phyloP scores from a whole-genome alignment of 2,113 vertebrate species.

The Oreamnos americanus region DNA sequence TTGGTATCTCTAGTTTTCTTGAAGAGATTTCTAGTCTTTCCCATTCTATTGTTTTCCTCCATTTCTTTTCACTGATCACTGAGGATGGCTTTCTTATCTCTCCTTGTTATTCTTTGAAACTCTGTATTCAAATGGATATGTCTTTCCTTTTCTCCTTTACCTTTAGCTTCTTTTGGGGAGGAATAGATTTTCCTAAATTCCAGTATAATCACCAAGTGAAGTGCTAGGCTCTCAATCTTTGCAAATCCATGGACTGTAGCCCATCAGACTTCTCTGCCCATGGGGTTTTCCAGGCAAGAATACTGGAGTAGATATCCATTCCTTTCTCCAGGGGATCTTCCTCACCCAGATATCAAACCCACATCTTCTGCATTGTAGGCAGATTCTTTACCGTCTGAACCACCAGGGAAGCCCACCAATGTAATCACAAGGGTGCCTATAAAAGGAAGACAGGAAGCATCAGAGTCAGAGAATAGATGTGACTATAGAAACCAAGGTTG shows the following conservation, averaged over 20 bases:
- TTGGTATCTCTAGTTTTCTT: not conserved
- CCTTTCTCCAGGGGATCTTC: not conserved
- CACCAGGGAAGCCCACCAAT: not conserved
- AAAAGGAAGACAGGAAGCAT: not conserved
- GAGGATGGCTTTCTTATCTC: not conserved
- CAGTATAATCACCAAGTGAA: not conserved
- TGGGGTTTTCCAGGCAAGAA: not conserved
- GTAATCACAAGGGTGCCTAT: not conserved
- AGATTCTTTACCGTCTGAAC: not conserved
- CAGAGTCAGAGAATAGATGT: not conserved
- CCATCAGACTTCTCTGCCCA: not conserved
- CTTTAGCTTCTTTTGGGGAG: not conserved
- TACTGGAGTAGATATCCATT: not conserved
- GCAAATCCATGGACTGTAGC: not conserved
- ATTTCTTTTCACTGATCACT: not conserved
- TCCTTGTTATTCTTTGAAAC: not conserved
- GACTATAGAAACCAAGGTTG: not conserved
- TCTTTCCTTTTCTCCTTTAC: not conserved
- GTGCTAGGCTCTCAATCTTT: not conserved
- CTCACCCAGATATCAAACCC: not conserved
- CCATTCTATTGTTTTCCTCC: not conserved
- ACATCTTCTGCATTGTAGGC: not conserved
- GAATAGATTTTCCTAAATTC: not conserved
- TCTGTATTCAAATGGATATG: not conserved
- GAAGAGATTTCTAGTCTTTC: not conserved